phyloP scores from a whole-genome alignment of 2,888 invertebrate species.

The Dicyrtomina minuta region DNA sequence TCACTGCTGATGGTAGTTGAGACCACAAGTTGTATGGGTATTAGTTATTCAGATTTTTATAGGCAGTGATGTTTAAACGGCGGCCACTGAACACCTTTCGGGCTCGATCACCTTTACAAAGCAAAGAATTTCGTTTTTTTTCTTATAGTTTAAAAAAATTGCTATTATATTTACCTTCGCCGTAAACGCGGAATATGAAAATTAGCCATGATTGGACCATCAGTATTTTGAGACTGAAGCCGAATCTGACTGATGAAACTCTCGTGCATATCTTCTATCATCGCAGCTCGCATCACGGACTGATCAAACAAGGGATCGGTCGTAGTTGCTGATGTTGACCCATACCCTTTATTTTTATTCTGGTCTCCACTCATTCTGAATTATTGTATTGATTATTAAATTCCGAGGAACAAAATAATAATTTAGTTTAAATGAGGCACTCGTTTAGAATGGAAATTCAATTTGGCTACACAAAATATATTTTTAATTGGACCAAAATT shows the following conservation, averaged over 20 bases:
- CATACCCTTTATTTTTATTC: conserved; percentile 3
- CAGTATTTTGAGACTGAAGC: conserved; percentile 41
- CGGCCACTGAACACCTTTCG: no score
- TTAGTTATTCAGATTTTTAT: no score
- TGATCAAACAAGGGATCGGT: conserved; percentile 7
- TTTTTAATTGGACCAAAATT: conserved; percentile 22
- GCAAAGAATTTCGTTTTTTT: background rate
- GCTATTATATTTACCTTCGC: conserved; percentile 43
- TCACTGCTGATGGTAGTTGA: no score
- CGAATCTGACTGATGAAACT: conserved; percentile 49
- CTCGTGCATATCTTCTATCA: conserved; percentile 45
- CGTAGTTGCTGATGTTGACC: conserved; percentile 1
- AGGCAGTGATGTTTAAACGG: no score
- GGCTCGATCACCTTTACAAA: background rate
- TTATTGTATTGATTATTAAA: conserved; percentile 8
- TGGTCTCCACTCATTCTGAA: background rate
- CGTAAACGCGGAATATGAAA: conserved; percentile 50
- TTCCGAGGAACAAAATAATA: background rate
- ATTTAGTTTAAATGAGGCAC: conserved; percentile 6
- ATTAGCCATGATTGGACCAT: conserved; percentile 50
- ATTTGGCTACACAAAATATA: conserved; percentile 25
- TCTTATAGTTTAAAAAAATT: background rate
- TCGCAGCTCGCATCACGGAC: conserved; percentile 12
- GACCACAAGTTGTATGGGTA: no score
- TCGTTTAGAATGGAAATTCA: conserved; percentile 24